Evolutionary conservation across 2,888 invertebrate species (phyloP), one percentile per base, ranked within the genome.

Genomic region (Anticlea derivata): DNA sequence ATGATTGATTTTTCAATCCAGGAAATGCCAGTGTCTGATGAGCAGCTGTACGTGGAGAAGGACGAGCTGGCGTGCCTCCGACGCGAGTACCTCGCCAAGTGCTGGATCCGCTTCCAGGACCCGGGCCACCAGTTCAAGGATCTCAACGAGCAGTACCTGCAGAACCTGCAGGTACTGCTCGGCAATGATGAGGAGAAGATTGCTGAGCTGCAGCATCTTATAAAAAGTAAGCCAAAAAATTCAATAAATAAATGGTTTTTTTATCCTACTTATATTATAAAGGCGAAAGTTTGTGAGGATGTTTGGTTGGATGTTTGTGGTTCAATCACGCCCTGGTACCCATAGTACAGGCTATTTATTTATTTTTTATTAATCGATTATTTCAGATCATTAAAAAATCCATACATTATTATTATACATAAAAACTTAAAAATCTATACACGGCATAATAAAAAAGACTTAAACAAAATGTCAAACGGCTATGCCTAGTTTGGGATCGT

Each of bases 171-270:
- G 10, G 38, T 7, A 0, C 31, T 85, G 23, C 75, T 87, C 0
- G 87, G 87, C 0, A 73, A 78, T 41, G 80, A 84, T 29, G 84
- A 87, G 5, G 77, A 78, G 11, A 81, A 77, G 54, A 74, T 86
- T 0, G 51, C 45, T 0, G 78, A 83, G 39, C 55, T 88, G 22
- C 53, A 72, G 12, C 71, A 78, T 7, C 47, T 63, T 12, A 80
- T 86, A 4, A 73, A 77, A 39, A 71, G 88, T 88, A 41, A 68
- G 80, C 11, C 23, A 7, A 23, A 23, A 17, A 23, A 7, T 23
- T 2, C 1, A 23, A 23, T 23, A 23, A 23, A 7, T 6, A 23
- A 7, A 17, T n/a, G n/a, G n/a, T n/a, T n/a, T n/a, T n/a, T n/a
- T n/a, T n/a, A n/a, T n/a, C n/a, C n/a, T n/a, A n/a, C n/a, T n/a